phyloP scores from a whole-genome alignment of 2,888 invertebrate species.

The Ptilodon capucinus region DNA sequence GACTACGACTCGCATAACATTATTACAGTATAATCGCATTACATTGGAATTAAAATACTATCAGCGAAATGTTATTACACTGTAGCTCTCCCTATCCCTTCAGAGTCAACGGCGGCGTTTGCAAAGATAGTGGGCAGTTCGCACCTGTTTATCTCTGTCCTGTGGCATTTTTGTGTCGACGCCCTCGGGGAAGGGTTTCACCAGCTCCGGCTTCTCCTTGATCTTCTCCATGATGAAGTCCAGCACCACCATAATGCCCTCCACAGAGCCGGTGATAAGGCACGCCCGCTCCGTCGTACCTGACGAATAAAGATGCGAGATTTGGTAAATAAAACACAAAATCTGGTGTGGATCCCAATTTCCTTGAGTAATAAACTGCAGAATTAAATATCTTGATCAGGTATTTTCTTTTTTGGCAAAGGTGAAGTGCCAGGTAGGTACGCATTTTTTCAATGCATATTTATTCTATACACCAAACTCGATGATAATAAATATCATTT shows the following conservation, averaged over 20 bases:
- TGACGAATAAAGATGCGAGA: conserved; percentile 51
- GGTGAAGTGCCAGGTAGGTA: too few species aligned
- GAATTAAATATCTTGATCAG: too few species aligned
- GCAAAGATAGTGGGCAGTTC: too few species aligned
- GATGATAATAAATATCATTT: too few species aligned
- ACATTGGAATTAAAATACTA: too few species aligned
- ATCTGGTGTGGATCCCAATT: neutral
- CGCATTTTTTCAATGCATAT: too few species aligned
- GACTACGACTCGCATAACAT: too few species aligned
- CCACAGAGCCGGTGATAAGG: conserved; percentile 94
- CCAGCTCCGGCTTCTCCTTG: conserved; percentile 95
- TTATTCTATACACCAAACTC: too few species aligned
- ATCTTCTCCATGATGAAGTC: conserved; percentile 98
- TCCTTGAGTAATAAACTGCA: neutral
- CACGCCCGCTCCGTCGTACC: conserved; percentile 97
- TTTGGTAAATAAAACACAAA: neutral
- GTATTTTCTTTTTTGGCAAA: too few species aligned
- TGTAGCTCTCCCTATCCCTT: neutral
- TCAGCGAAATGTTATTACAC: too few species aligned
- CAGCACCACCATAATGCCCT: conserved; percentile 95
- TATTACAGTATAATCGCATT: too few species aligned
- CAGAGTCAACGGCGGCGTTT: too few species aligned
- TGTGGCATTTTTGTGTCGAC: conserved; percentile 92
- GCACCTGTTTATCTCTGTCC: conserved; percentile 93
- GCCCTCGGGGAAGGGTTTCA: conserved; percentile 91